phyloP scores from a whole-genome alignment of 2,888 invertebrate species.

The Abscondita cerata region DNA sequence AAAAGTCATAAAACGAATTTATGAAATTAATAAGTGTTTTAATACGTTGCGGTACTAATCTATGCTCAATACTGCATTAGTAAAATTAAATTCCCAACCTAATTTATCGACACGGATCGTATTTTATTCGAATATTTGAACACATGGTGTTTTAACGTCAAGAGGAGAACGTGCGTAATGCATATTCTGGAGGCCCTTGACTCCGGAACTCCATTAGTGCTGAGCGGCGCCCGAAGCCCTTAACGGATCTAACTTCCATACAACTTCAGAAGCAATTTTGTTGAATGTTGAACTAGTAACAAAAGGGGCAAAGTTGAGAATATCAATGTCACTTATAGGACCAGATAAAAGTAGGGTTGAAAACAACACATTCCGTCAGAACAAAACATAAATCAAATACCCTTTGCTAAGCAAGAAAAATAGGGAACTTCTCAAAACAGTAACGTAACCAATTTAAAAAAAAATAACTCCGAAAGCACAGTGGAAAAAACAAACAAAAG shows the following conservation, averaged over 20 bases:
- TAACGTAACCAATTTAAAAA: no score
- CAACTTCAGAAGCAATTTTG: conserved; percentile 29
- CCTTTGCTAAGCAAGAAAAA: neutral
- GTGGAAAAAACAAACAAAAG: no score
- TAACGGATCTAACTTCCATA: conserved; percentile 34
- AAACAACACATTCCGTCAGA: conserved; percentile 13
- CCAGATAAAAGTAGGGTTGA: conserved; percentile 14
- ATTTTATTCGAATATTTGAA: conserved; percentile 41
- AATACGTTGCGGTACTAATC: conserved; percentile 43
- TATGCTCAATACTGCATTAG: conserved; percentile 35
- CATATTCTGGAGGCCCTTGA: conserved; percentile 32
- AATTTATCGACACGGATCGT: conserved; percentile 39
- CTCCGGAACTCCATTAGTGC: conserved; percentile 41
- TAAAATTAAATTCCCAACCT: conserved; percentile 40
- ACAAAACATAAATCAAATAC: neutral
- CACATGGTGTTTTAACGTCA: conserved; percentile 37
- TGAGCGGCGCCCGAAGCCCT: conserved; percentile 37
- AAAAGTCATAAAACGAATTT: conserved; percentile 45
- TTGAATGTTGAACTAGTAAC: conserved; percentile 25
- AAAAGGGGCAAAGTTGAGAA: conserved; percentile 16
- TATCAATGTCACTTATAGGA: conserved; percentile 18
- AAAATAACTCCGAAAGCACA: no score
- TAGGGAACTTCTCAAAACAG: no score
- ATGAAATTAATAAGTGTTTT: conserved; percentile 55
- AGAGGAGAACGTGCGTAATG: conserved; percentile 32